Evolutionary conservation across 2,113 vertebrate genomes (phyloP).

Genomic region (Lepisosteus oculatus): DNA sequence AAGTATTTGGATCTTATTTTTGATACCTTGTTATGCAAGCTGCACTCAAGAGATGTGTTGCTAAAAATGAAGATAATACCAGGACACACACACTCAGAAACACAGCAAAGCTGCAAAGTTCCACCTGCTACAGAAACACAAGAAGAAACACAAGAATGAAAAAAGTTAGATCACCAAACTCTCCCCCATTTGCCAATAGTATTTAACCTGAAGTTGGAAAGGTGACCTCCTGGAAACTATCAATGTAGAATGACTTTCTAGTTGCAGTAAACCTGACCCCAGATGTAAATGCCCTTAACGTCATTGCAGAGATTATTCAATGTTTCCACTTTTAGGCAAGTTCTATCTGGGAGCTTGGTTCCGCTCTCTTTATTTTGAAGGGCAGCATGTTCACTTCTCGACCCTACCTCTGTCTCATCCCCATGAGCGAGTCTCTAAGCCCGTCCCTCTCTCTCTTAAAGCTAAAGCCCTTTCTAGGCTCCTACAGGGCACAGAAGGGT

Average conservation of each 20-base stretch:
- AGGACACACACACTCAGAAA: too few species aligned
- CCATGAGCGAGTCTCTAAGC: neutral
- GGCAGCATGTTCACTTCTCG: neutral
- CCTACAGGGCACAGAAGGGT: slow-evolving; percentile 47
- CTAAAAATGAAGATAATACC: too few species aligned
- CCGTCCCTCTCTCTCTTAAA: slow-evolving; percentile 12
- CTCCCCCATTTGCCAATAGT: neutral
- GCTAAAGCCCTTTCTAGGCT: slow-evolving; percentile 61
- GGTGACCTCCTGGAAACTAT: neutral
- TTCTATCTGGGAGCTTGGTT: slow-evolving; percentile 3
- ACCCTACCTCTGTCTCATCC: neutral
- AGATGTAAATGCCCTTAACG: neutral
- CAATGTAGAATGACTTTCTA: neutral
- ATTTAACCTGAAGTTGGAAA: neutral
- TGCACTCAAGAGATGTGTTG: too few species aligned
- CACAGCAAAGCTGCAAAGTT: too few species aligned
- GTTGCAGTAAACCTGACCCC: neutral
- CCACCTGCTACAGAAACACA: neutral
- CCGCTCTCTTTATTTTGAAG: slow-evolving; percentile 10
- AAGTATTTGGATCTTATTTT: too few species aligned
- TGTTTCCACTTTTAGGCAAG: slow-evolving; percentile 1
- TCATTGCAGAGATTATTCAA: neutral
- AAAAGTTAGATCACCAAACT: neutral
- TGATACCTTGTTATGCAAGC: too few species aligned
- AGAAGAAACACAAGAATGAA: neutral